Percentiles rank a stretch among this genome's conserved stretches.
These are phyloP conservation scores for Pangasius krempfi DNA, from an alignment of 2,797 vertebrate genomes.

Conservation along the genomic window DNA sequence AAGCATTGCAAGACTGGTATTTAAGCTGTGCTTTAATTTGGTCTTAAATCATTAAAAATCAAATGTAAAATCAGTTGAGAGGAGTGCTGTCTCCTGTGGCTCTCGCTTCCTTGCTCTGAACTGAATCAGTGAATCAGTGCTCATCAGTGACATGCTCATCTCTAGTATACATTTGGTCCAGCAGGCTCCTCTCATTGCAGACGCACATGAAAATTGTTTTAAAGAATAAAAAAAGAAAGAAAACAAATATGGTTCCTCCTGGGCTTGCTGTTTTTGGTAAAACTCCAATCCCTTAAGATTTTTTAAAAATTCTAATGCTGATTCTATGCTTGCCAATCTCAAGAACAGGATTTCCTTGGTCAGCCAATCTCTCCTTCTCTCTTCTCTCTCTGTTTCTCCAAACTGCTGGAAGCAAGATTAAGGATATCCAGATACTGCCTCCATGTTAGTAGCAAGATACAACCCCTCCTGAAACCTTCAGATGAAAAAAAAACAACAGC, in stretches of 20 bases:
- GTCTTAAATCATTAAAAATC: slow-evolving; percentile 46
- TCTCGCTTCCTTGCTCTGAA: slow-evolving; percentile 43
- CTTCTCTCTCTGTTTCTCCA: slow-evolving; percentile 37
- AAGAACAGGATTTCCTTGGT: slow-evolving; percentile 84
- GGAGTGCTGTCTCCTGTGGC: slow-evolving; percentile 62
- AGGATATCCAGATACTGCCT: slow-evolving; percentile 73
- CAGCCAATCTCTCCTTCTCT: slow-evolving; percentile 58
- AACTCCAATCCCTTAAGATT: slow-evolving; percentile 34
- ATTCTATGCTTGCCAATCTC: slow-evolving; percentile 83
- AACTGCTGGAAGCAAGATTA: slow-evolving; percentile 73
- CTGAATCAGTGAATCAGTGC: slow-evolving; percentile 43
- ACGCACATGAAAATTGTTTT: slow-evolving; percentile 42
- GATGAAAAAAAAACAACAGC: slow-evolving; percentile 3
- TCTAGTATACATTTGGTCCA: slow-evolving; percentile 37
- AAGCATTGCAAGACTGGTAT: slow-evolving; percentile 70
- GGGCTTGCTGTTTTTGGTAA: slow-evolving; percentile 52
- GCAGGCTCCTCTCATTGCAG: slow-evolving; percentile 60
- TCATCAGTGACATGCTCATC: slow-evolving; percentile 46
- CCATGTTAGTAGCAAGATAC: slow-evolving; percentile 60
- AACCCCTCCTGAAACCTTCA: slow-evolving; percentile 30
- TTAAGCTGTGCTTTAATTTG: slow-evolving; percentile 65
- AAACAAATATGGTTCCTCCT: slow-evolving; percentile 49
- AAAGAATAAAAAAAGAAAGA: slow-evolving; percentile 66
- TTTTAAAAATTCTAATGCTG: slow-evolving; percentile 51
- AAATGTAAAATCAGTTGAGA: slow-evolving; percentile 74